Evolutionary conservation across 2,113 vertebrate genomes (phyloP).

Genomic region (Podarcis raffonei): DNA sequence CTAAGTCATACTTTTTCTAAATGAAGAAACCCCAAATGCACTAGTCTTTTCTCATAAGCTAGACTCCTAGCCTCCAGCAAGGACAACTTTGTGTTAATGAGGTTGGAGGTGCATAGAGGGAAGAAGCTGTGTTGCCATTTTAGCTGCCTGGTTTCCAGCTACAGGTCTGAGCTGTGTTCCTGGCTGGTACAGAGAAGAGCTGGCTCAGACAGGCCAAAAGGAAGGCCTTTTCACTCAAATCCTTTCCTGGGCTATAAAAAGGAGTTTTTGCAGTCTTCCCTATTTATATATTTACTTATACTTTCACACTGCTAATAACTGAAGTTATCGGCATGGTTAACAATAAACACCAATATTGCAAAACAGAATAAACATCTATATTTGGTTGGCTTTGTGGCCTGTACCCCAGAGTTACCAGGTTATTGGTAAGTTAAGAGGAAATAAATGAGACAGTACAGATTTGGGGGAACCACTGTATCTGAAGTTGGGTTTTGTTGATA

Average conservation of each 20-base stretch:
- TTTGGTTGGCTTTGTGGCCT: too few species aligned
- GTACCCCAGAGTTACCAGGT: too few species aligned
- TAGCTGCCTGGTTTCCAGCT: background rate
- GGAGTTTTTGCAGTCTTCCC: background rate
- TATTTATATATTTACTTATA: background rate
- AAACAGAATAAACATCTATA: background rate
- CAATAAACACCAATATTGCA: background rate
- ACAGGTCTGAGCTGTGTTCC: background rate
- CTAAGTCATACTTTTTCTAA: background rate
- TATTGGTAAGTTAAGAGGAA: too few species aligned
- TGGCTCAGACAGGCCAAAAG: background rate
- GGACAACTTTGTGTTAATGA: background rate
- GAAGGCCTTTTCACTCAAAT: background rate
- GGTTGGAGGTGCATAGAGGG: background rate
- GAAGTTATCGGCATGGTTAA: too few species aligned
- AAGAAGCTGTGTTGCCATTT: background rate
- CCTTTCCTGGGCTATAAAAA: background rate
- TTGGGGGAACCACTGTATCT: too few species aligned
- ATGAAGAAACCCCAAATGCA: background rate
- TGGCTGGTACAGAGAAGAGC: background rate
- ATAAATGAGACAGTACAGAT: too few species aligned
- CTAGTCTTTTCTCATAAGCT: background rate
- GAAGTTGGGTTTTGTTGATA: too few species aligned
- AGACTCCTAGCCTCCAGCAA: background rate
- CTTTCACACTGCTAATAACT: too few species aligned